Evolutionary conservation across 2,113 vertebrate species (phyloP).

Genomic region (Tautogolabrus adspersus): DNA sequence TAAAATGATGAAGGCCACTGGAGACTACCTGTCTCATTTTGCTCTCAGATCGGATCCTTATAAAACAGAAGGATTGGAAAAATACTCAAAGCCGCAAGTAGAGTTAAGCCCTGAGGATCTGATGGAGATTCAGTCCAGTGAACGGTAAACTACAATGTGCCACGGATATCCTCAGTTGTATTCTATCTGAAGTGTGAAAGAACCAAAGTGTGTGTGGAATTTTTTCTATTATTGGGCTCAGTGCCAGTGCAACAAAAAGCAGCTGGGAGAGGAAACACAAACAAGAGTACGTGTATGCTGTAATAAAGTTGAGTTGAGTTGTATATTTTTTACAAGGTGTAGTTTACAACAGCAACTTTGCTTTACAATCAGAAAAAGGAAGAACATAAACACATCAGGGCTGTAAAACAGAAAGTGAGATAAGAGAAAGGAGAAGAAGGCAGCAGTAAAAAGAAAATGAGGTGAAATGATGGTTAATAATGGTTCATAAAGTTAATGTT

Average conservation of each 20-base stretch:
- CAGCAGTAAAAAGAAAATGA: constrained; percentile 25
- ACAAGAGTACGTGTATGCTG: not conserved
- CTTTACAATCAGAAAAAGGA: constrained; percentile 50
- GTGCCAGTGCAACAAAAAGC: not conserved
- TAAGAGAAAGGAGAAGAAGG: constrained; percentile 52
- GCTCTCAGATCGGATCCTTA: constrained; percentile 23
- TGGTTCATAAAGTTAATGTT: not conserved
- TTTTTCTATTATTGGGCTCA: not conserved
- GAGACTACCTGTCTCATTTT: constrained; percentile 24
- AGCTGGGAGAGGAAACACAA: not conserved
- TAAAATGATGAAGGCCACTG: constrained; percentile 40
- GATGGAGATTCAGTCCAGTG: constrained; percentile 53
- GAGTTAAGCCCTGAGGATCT: constrained; percentile 35
- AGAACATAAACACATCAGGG: constrained; percentile 31
- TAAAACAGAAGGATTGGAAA: constrained; percentile 27
- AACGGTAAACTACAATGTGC: constrained; percentile 58
- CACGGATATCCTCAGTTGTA: constrained; percentile 5
- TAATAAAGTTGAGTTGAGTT: not conserved
- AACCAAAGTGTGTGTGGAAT: not conserved
- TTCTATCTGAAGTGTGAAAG: constrained; percentile 1
- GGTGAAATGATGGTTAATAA: not conserved
- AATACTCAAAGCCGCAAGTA: constrained; percentile 5
- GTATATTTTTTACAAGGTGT: not conserved
- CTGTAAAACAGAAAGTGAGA: constrained; percentile 17
- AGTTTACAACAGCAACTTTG: not conserved